Evolutionary conservation across 2,888 invertebrate genomes (phyloP).

Genomic region (Teleogryllus oceanicus): DNA sequence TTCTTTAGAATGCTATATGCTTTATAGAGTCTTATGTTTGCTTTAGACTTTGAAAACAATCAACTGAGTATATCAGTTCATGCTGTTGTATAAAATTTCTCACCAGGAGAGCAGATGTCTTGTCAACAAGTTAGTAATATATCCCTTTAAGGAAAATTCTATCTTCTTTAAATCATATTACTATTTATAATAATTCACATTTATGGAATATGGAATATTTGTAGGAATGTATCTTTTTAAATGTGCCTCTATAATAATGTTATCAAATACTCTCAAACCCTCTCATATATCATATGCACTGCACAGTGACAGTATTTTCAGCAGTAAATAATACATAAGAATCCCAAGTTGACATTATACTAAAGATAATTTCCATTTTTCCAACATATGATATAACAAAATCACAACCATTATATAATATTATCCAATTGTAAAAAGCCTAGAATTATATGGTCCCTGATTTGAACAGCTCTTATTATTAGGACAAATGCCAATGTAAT

Average conservation of each 20-base stretch:
- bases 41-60: conserved; percentile 18
- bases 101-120: conserved; percentile 7
- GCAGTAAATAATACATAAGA: too few species aligned
- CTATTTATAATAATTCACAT: background rate
- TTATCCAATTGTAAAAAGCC: too few species aligned
- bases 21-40: background rate
- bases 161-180: background rate
- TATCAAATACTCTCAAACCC: background rate
- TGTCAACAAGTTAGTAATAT: background rate
- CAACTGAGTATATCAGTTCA: conserved; percentile 18
- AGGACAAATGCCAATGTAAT: too few species aligned
- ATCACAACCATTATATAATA: too few species aligned
- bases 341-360: too few species aligned
- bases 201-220: conserved; percentile 7
- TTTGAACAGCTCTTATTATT: too few species aligned
- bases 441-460: too few species aligned
- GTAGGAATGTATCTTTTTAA: background rate
- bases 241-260: background rate
- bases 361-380: too few species aligned
- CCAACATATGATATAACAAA: too few species aligned
- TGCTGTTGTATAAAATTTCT: conserved; percentile 7
- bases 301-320: too few species aligned
- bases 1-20: background rate
- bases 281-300: too few species aligned
- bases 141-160: background rate